Evolutionary conservation across 2,888 invertebrate species (phyloP).

Genomic region (Caenorhabditis afra): DNA sequence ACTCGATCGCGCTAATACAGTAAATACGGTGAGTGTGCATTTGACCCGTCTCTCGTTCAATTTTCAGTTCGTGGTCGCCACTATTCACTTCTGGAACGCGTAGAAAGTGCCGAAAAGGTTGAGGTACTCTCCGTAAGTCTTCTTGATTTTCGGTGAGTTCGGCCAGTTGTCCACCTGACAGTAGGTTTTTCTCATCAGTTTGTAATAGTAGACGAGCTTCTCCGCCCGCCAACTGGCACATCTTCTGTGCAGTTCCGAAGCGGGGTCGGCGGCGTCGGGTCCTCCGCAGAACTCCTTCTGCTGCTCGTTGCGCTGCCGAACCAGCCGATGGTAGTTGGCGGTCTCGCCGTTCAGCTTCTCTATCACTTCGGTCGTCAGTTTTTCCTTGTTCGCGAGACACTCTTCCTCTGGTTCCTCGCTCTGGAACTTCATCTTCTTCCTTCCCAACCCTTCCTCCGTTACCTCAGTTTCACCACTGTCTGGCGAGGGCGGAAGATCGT

Average conservation of each 20-base stretch:
- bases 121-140: slow-evolving; percentile 70
- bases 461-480: slow-evolving; percentile 18
- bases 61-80: neutral
- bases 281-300: slow-evolving; percentile 59
- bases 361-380: slow-evolving; percentile 64
- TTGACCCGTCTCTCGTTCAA: too few relatives aligned
- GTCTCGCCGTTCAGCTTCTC: slow-evolving; percentile 53
- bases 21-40: slow-evolving; percentile 30
- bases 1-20: too few relatives aligned
- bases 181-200: slow-evolving; percentile 75
- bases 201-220: slow-evolving; percentile 76
- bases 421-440: slow-evolving; percentile 11
- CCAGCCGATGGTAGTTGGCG: slow-evolving; percentile 44
- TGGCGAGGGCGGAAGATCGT: slow-evolving; percentile 58
- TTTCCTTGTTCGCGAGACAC: slow-evolving; percentile 69
- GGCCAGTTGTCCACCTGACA: slow-evolving; percentile 73
- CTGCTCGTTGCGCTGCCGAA: slow-evolving; percentile 59
- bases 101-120: slow-evolving; percentile 74
- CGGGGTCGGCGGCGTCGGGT: slow-evolving; percentile 6
- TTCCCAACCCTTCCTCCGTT: too few relatives aligned
- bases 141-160: slow-evolving; percentile 68
- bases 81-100: slow-evolving; percentile 67
- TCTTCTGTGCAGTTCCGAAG: slow-evolving; percentile 38
- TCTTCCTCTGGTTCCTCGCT: slow-evolving; percentile 70
- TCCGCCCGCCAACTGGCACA: slow-evolving; percentile 74